Evolutionary conservation across 2,113 vertebrate species (phyloP).

Genomic region (Ameiurus melas): DNA sequence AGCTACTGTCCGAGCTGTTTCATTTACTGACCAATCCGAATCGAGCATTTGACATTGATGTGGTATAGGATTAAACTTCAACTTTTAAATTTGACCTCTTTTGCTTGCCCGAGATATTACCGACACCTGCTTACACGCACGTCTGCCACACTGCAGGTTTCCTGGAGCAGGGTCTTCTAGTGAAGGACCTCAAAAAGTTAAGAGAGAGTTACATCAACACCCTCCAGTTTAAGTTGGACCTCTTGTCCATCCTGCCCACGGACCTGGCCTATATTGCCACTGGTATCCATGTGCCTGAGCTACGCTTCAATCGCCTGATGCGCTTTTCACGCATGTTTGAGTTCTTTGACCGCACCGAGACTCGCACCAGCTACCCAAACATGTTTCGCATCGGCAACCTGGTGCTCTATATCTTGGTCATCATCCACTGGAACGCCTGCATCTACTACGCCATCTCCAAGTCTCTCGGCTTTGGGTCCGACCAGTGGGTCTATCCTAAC

Average conservation of each 20-base stretch:
- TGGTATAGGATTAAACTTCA: not conserved
- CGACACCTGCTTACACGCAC: not conserved
- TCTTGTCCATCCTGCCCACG: constrained; percentile 86
- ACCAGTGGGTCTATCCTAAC: constrained; percentile 95
- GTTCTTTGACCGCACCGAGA: constrained; percentile 91
- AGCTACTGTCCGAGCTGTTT: not conserved
- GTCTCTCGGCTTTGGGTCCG: constrained; percentile 87
- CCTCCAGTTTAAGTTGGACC: constrained; percentile 86
- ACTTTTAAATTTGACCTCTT: not conserved
- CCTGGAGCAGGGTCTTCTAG: constrained; percentile 91
- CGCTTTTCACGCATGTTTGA: constrained; percentile 92
- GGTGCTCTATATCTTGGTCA: constrained; percentile 91
- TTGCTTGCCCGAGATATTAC: not conserved
- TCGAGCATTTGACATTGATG: too few relatives aligned
- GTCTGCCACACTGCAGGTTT: constrained; percentile 76
- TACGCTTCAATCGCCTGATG: constrained; percentile 92
- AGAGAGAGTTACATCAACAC: constrained; percentile 79
- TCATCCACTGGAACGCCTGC: constrained; percentile 98
- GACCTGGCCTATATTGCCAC: constrained; percentile 83
- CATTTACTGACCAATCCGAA: not conserved
- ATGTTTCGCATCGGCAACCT: constrained; percentile 89
- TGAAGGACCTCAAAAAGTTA: constrained; percentile 82
- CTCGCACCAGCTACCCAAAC: constrained; percentile 89
- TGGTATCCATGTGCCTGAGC: constrained; percentile 81
- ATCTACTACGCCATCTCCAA: constrained; percentile 95